Evolutionary conservation across 2,113 vertebrate species (phyloP), one percentile per base, ranked within the genome.

Genomic region (Nestor notabilis): DNA sequence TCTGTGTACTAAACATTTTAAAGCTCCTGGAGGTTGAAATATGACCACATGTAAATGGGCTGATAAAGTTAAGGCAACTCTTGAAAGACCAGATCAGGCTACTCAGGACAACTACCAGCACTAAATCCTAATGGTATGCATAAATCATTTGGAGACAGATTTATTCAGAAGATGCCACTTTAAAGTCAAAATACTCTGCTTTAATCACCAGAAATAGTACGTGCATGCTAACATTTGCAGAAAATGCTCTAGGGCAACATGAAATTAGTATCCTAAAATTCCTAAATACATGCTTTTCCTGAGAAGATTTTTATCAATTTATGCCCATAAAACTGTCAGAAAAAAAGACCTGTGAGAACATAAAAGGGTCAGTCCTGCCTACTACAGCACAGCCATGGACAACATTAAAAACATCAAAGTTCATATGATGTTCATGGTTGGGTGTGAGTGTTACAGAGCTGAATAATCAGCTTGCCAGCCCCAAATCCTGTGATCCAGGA

Each of bases 1-100:
- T 94, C 81, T 97, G 61, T 97, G 95, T 96, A 96, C 96, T 94
- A 95, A 97, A 97, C 96, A 96, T 97, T 97, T 98, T 95, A 93
- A 98, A 97, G 97, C 97, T 83, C 95, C 91, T 50, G 93, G 71
- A 83, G 91, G 93, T 25, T 90, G 96, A 97, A 97, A 93, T 89
- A 49, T 60, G 96, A 96, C 95, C 95, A 93, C 92, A 60, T 91
- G 97, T 96, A 97, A 97, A 97, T 65, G 60, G 81, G 91, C 86
- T 93, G 94, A 96, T 95, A 79, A 92, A 90, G 69, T 91, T 81
- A 78, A 95, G 89, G 83, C 91, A 49, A 86, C 90, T 97, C 93
- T 97, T 97, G 89, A 96, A 96, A 97, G 91, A 94, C 95, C 86
- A 95, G 83, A 91, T 97, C 97, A 95, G 92, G 92, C 97, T 97